These are phyloP conservation scores for Crotalus viridis DNA, from an alignment of 2,113 vertebrate genomes.

Conservation along the genomic window DNA sequence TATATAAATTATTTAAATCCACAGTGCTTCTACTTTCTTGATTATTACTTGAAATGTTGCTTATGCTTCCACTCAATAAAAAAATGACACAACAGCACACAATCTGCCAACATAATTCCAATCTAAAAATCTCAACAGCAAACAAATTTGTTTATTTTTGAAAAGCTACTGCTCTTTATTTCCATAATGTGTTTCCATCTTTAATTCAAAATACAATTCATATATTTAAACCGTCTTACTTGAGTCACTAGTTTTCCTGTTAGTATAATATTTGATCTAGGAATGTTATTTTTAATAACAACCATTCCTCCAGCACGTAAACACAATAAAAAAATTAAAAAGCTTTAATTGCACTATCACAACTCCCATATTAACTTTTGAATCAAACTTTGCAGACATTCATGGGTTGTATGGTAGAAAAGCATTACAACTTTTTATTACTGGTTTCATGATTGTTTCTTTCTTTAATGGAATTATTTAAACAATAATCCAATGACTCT, in stretches of 20 bases:
- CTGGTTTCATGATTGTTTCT: background rate
- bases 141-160: background rate
- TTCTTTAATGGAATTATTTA: background rate
- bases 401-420: background rate
- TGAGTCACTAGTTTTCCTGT: background rate
- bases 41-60: background rate
- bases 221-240: background rate
- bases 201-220: background rate
- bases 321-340: too few species aligned
- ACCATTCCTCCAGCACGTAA: background rate
- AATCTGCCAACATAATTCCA: background rate
- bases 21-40: background rate
- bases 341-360: background rate
- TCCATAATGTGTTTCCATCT: background rate
- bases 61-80: background rate
- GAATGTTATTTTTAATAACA: background rate
- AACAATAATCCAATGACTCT: background rate
- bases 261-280: background rate
- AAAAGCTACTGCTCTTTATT: background rate
- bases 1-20: background rate
- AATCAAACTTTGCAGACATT: background rate
- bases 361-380: background rate
- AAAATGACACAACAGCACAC: background rate
- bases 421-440: background rate
- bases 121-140: background rate